Evolutionary conservation across 2,797 vertebrate species (phyloP).

Genomic region (Sebastes hopkinsi): DNA sequence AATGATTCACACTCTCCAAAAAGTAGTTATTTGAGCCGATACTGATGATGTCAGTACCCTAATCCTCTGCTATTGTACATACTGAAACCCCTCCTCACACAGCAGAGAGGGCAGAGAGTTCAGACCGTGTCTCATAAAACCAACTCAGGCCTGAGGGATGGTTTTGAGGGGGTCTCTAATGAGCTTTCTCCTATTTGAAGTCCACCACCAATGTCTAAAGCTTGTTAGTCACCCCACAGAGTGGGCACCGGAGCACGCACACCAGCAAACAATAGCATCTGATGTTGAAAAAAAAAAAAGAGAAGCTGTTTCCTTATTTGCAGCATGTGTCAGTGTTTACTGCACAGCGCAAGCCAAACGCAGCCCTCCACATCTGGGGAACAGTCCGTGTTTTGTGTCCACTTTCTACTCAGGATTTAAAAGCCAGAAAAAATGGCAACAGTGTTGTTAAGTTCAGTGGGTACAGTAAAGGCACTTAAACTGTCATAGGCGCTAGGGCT

Average conservation of each 20-base stretch:
- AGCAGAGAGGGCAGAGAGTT: not conserved
- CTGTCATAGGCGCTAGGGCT: not conserved
- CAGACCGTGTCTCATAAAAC: conserved; percentile 34
- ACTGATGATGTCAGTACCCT: not conserved
- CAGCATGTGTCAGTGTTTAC: conserved; percentile 62
- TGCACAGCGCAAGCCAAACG: conserved; percentile 22
- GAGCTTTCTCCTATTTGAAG: conserved; percentile 64
- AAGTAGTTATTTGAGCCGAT: not conserved
- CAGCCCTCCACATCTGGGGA: conserved; percentile 56
- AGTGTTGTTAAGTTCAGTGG: not conserved
- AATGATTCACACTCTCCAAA: not conserved
- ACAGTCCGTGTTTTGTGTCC: conserved; percentile 30
- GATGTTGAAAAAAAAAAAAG: not conserved
- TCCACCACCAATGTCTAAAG: conserved; percentile 22
- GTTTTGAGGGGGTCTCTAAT: conserved; percentile 31
- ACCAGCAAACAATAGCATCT: conserved; percentile 56
- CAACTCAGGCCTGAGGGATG: conserved; percentile 10
- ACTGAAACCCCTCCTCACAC: not conserved
- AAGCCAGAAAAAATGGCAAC: not conserved
- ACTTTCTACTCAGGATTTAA: not conserved
- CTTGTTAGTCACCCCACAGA: conserved; percentile 42
- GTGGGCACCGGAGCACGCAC: conserved; percentile 12
- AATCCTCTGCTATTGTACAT: not conserved
- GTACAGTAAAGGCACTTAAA: not conserved
- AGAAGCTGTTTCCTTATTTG: conserved; percentile 38